These are phyloP conservation scores for Muscidifurax raptorellus DNA, from an alignment of 1,140 invertebrate species.

Conservation along the genomic window DNA sequence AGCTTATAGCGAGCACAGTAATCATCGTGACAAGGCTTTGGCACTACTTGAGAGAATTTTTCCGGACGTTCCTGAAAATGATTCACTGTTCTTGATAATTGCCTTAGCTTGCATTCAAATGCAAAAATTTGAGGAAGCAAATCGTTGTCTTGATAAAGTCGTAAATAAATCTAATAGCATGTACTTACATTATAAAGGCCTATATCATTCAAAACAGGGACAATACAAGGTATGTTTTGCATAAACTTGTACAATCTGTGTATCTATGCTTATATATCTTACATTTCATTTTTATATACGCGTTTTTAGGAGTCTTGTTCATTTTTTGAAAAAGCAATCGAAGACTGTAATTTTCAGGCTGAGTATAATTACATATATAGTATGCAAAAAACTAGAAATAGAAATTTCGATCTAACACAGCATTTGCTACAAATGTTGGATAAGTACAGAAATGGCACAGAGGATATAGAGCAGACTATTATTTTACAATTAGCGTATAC, in stretches of 20 bases:
- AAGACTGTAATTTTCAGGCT: neutral
- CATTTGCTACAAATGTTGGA: neutral
- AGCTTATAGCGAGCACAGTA: neutral
- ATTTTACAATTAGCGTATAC: neutral
- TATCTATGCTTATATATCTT: neutral
- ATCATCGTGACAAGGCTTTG: neutral
- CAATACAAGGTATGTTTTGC: neutral
- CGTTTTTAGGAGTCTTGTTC: neutral
- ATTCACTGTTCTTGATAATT: neutral
- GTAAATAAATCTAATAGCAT: neutral
- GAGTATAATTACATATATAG: neutral
- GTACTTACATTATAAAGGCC: conserved; percentile 11
- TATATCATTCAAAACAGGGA: neutral
- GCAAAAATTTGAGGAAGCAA: neutral
- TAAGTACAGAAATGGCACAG: neutral
- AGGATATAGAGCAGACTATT: neutral
- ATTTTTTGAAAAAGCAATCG: neutral
- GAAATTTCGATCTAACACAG: neutral
- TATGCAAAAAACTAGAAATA: neutral
- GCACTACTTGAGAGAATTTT: neutral
- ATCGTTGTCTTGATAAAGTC: conserved; percentile 9
- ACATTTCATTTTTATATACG: neutral
- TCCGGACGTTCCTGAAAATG: neutral
- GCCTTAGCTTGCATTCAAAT: neutral
- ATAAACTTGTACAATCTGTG: neutral